Base-by-base conservation (phyloP, 2,113 vertebrate genomes). In the Mandrillus leucophaeus region DNA sequence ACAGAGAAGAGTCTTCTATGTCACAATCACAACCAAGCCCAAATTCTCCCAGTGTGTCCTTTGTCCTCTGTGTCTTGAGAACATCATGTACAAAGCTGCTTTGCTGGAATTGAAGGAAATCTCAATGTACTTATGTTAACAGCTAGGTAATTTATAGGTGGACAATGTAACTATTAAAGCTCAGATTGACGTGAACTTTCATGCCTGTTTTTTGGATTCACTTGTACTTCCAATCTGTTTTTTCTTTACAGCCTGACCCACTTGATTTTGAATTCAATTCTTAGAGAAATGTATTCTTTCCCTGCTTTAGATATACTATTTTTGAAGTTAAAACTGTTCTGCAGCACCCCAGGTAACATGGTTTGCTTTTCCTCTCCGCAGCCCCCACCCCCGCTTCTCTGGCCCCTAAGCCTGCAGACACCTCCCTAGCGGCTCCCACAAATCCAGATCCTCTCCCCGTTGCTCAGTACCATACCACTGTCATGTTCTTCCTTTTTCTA, bases 201-300 rank as follows among this genome's bases (percentile, higher is more conserved):
- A 40, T 78, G 94, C 22, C 79, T 43, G 48, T 66, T 73, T 81
- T 81, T 87, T 66, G 6, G 3, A 68, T 92, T 91, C 8, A 52
- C 88, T 95, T 94, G n/a, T 86, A 82, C 72, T 92, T 81, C 17
- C 30, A 92, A 22, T 50, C 18, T 50, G n/a, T 78, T 73, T 87
- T 66, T 83, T 79, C n/a, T 94, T 82, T 45, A 45, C 45, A 66
- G 45, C 23, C 66, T 68, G 76, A 59, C 57, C 32, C 40, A 70
- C 38, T 90, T 96, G 88, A 57, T 38, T 86, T 55, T 79, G 50
- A 90, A 72, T 72, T 72, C 45, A 88, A 8, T 80, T n/a, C 66
- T 43, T 79, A 72, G 43, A 95, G 27, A 93, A 90, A 83, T 48
- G 35, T 3, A n/a, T 66, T 25, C 61, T 59, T 73, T 57, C 13